These are phyloP conservation scores for Phyllotis vaccarum DNA, from an alignment of 2,797 vertebrate species.

Conservation along the genomic window DNA sequence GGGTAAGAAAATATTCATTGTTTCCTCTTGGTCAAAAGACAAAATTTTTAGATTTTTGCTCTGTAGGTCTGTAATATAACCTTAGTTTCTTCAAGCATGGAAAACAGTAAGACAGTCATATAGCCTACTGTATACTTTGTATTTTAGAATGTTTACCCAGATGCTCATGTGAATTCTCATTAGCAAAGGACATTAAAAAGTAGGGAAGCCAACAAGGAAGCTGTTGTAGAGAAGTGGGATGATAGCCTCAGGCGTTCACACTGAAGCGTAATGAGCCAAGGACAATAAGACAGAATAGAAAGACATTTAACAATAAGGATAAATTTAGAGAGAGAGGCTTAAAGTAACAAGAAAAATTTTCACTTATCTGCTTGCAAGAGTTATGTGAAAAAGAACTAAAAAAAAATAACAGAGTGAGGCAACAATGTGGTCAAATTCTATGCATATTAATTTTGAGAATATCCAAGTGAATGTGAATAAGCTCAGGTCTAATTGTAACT, in stretches of 20 bases:
- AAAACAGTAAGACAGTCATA: background rate
- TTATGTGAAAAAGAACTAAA: background rate
- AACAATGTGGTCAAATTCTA: background rate
- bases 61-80: background rate
- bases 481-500: background rate
- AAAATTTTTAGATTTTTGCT: constrained; percentile 4
- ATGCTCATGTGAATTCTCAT: background rate
- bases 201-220: background rate
- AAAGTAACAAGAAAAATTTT: background rate
- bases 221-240: background rate
- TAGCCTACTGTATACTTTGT: background rate
- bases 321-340: background rate
- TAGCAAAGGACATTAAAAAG: background rate
- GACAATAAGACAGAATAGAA: too few species aligned
- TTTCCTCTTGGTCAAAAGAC: constrained; percentile 44
- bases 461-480: background rate
- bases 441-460: background rate
- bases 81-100: background rate
- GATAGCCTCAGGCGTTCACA: background rate
- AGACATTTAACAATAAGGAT: background rate
- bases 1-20: background rate
- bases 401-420: background rate
- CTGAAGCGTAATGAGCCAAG: background rate
- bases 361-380: background rate
- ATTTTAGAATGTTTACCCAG: background rate